phyloP scores from a whole-genome alignment of 2,797 vertebrate genomes.

The Caiman crocodilus region DNA sequence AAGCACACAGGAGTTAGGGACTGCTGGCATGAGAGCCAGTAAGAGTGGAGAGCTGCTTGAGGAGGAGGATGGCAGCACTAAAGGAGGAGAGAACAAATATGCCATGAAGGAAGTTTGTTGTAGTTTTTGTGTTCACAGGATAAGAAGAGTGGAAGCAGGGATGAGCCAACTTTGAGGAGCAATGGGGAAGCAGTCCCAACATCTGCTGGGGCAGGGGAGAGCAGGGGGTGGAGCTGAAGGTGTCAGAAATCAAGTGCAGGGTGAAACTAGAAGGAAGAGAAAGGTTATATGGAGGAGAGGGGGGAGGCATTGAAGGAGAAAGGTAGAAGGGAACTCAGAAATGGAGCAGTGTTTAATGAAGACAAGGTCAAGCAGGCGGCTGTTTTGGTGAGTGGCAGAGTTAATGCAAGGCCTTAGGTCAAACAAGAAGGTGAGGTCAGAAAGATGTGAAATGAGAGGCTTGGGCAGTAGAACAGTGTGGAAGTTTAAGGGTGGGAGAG shows the following conservation, averaged over 20 bases:
- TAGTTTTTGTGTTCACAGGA: neutral
- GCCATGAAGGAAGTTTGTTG: neutral
- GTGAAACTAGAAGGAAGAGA: rapidly evolving
- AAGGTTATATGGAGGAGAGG: neutral
- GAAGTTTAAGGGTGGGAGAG: neutral
- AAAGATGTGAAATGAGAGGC: neutral
- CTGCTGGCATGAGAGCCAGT: neutral
- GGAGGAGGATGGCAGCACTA: neutral
- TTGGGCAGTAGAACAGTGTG: neutral
- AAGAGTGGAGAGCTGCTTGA: neutral
- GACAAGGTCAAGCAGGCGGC: neutral
- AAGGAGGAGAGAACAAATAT: slow-evolving; percentile 1
- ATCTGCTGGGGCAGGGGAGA: neutral
- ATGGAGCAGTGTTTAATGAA: neutral
- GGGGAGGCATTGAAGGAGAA: neutral
- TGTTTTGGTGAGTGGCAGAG: neutral
- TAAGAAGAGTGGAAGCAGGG: neutral
- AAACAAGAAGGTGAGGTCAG: neutral
- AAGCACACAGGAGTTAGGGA: neutral
- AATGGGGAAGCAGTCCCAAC: neutral
- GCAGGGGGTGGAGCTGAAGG: neutral
- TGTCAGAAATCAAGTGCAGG: neutral
- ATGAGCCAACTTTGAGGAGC: neutral
- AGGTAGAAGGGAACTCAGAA: neutral
- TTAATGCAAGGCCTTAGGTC: neutral